Percentiles rank a stretch among this genome's conserved stretches.
These are phyloP conservation scores for Pangasius sanitwongsei DNA, from an alignment of 2,797 vertebrate species.

Conservation along the genomic window DNA sequence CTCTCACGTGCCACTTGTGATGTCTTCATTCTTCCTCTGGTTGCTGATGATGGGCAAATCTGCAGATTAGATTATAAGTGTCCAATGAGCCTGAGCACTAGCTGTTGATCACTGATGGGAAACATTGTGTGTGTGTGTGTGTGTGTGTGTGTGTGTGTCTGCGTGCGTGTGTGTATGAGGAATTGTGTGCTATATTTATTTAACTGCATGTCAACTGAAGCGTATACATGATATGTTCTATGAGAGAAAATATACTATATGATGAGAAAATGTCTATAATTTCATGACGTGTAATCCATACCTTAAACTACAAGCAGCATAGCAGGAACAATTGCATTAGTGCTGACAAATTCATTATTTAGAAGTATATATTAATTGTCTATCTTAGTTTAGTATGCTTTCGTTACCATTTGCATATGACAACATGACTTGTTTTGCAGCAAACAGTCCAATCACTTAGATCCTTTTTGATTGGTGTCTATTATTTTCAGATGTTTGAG, in stretches of 20 bases:
- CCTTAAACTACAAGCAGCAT: background rate
- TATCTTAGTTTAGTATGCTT: conserved; percentile 5
- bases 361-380: conserved; percentile 17
- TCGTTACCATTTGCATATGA: conserved; percentile 3
- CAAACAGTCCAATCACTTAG: background rate
- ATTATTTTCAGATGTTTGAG: conserved; percentile 11
- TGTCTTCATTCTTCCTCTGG: conserved; percentile 55
- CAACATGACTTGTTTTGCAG: conserved; percentile 7
- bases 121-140: conserved; percentile 9
- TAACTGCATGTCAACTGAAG: conserved; percentile 12
- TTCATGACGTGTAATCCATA: conserved; percentile 12
- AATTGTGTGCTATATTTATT: conserved; percentile 2
- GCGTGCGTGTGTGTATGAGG: conserved; percentile 15
- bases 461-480: background rate
- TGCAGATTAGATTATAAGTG: conserved; percentile 47
- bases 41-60: conserved; percentile 60
- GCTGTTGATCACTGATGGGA: conserved; percentile 5
- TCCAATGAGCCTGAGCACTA: background rate
- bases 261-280: conserved; percentile 8
- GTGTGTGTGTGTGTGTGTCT: conserved; percentile 25
- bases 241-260: conserved; percentile 12
- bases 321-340: background rate
- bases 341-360: conserved; percentile 1
- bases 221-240: background rate
- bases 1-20: conserved; percentile 55